A percentile compares a stretch with the other conserved stretches of the same genome.
phyloP scores from a whole-genome alignment of 2,888 invertebrate genomes.

The Leistus spinibarbis region DNA sequence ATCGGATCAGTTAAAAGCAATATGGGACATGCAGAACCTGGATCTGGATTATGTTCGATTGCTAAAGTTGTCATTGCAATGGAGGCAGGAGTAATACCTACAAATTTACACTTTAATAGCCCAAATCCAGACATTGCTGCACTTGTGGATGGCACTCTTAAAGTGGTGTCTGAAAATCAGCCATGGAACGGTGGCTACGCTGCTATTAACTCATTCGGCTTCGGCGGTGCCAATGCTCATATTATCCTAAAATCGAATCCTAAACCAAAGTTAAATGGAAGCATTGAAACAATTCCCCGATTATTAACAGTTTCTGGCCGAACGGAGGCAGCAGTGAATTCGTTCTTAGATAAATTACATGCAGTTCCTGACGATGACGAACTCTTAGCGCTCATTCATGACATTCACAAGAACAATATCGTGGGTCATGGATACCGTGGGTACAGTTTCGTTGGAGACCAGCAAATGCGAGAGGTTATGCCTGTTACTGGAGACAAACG shows the following conservation, averaged over 20 bases:
- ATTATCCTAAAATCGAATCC: constrained; percentile 81
- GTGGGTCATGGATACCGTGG: constrained; percentile 83
- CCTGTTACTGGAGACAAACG: constrained; percentile 65
- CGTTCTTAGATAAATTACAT: constrained; percentile 68
- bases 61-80: constrained; percentile 92
- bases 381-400: constrained; percentile 77
- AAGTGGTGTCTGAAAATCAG: constrained; percentile 83
- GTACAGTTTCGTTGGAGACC: constrained; percentile 72
- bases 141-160: constrained; percentile 86
- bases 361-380: constrained; percentile 66
- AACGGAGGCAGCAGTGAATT: constrained; percentile 77
- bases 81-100: constrained; percentile 88
- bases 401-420: constrained; percentile 72
- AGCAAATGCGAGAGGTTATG: constrained; percentile 59
- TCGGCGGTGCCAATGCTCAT: constrained; percentile 97
- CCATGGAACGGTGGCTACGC: constrained; percentile 91
- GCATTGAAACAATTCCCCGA: constrained; percentile 66
- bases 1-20: constrained; percentile 98
- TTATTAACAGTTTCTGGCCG: constrained; percentile 83
- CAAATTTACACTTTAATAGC: constrained; percentile 84
- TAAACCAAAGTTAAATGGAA: constrained; percentile 67
- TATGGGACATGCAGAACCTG: constrained; percentile 98
- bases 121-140: constrained; percentile 93
- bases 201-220: constrained; percentile 96
- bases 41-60: constrained; percentile 87